Base-by-base conservation (phyloP, 2,113 vertebrate genomes). In the Hiodon alosoides region DNA sequence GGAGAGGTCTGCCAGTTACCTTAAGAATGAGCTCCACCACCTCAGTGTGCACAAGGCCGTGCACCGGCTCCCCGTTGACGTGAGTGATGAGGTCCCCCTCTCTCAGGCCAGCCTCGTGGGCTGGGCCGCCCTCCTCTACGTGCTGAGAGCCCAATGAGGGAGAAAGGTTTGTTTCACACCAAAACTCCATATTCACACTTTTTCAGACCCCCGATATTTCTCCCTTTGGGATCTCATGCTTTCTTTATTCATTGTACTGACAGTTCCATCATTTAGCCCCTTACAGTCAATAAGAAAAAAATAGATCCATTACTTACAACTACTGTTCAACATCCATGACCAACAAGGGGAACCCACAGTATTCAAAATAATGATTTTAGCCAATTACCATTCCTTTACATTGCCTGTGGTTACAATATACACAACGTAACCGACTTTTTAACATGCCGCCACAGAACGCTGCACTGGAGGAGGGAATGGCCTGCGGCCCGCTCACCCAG, bases 1-100 rank as follows among this genome's bases (percentile, higher is more conserved):
- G 31, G 31, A 31, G 31, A 31, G 31, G 31, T 31, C 31, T 31
- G 31, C 57, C 14, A 84, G 54, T 31, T 82, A 98, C 97, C 96
- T 98, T 99, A 67, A 99, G 89, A n/a, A 98, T 92, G 72, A 98
- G 93, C 87, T 98, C 95, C 81, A 98, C 97, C 84, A 99, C 97
- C 71, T 99, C 97, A 0, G 97, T 99, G 88, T 99, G 97, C 55
- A 99, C 96, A 79, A 99, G 90, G 5, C 97, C 97, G 0, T 98
- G 94, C 31, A 99, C 97, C 0, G 94, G 86, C 73, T 99, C 97
- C n/a, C 97, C 97, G 0, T 98, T 99, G 77, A 99, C 95, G 0
- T 98, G 95, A 3, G 97, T 99, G 88, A 99, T 98, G 81, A 99
- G 93, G 81, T 99, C 97, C 0, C 97, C 95, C 85, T 95, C 94